These are phyloP conservation scores for Eledone cirrhosa DNA, from an alignment of 2,888 invertebrate species.

Conservation along the genomic window DNA sequence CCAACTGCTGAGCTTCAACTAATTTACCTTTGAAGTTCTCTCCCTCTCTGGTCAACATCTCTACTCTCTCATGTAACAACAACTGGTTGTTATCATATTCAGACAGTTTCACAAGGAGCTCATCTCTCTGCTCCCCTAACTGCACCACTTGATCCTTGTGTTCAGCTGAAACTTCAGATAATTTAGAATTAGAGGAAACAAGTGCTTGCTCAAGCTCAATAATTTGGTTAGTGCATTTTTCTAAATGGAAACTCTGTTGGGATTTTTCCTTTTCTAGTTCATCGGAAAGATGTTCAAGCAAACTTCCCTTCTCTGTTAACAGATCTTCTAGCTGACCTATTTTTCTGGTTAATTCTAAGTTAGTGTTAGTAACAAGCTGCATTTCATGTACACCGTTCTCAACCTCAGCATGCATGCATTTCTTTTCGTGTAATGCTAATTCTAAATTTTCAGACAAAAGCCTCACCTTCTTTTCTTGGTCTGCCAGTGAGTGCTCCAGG, in stretches of 20 bases:
- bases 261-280: not conserved
- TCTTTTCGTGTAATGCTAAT: slow-evolving; percentile 40
- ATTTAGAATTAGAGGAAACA: not conserved
- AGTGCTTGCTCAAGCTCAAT: not conserved
- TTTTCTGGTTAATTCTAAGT: not conserved
- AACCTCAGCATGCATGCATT: slow-evolving; percentile 29
- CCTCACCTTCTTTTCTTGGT: slow-evolving; percentile 42
- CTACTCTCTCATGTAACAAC: not conserved
- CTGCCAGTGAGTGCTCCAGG: slow-evolving; percentile 28
- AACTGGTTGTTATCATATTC: not conserved
- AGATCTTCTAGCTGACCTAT: not conserved
- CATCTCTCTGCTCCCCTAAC: not conserved
- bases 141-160: not conserved
- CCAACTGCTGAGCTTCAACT: not conserved
- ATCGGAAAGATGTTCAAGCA: not conserved
- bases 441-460: slow-evolving; percentile 41
- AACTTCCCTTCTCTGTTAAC: not conserved
- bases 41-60: not conserved
- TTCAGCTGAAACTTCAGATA: not conserved
- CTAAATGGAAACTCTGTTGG: not conserved
- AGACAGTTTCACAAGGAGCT: not conserved
- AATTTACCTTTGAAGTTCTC: not conserved
- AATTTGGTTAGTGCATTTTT: not conserved
- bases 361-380: slow-evolving; percentile 16
- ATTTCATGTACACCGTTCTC: not conserved